Evolutionary conservation across 2,888 invertebrate species (phyloP).

Genomic region (Protonemura montana): DNA sequence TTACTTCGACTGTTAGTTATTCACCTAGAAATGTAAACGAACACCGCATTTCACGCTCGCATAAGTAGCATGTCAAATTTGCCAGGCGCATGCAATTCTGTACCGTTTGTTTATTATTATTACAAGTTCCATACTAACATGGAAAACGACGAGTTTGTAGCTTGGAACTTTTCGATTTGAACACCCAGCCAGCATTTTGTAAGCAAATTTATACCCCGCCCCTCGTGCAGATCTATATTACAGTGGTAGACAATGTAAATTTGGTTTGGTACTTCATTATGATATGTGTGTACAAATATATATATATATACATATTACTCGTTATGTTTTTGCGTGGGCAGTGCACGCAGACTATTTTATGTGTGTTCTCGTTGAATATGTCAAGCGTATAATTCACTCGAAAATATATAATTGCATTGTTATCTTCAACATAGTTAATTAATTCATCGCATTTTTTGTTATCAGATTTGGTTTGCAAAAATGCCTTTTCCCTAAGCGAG

Average conservation of each 20-base stretch:
- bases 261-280: not conserved
- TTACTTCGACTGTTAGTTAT: not conserved
- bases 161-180: too few species aligned
- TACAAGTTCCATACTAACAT: not conserved
- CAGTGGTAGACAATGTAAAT: not conserved
- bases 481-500: not conserved
- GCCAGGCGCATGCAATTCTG: not conserved
- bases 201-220: too few species aligned
- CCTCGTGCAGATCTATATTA: too few species aligned
- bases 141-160: not conserved
- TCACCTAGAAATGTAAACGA: not conserved
- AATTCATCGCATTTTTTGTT: not conserved
- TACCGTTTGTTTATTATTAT: slow-evolving; percentile 4
- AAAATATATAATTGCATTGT: not conserved
- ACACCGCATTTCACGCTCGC: not conserved
- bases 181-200: too few species aligned
- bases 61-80: not conserved
- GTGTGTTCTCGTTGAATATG: not conserved
- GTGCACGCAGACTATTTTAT: not conserved
- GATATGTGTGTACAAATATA: not conserved
- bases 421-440: not conserved
- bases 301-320: not conserved
- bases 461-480: slow-evolving; percentile 12
- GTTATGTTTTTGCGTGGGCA: not conserved
- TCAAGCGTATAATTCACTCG: not conserved